Evolutionary conservation across 1,140 invertebrate genomes (phyloP).

Genomic region (Lordiphosa mommai): DNA sequence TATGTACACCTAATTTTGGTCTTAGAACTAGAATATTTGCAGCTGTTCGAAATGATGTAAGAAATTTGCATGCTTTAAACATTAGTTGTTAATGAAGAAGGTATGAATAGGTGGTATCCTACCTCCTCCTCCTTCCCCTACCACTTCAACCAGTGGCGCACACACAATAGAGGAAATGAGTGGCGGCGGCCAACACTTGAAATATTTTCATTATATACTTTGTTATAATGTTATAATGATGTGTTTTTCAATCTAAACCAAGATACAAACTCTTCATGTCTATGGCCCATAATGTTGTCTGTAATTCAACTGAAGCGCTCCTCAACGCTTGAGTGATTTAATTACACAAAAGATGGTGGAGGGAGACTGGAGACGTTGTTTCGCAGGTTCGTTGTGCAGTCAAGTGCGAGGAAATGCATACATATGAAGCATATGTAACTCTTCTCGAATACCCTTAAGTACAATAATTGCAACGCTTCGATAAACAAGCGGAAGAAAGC

Average conservation of each 20-base stretch:
- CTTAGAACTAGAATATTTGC: slow-evolving; percentile 37
- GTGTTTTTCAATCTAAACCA: slow-evolving; percentile 47
- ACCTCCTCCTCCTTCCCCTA: too few species aligned
- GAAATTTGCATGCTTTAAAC: slow-evolving; percentile 21
- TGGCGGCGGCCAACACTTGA: slow-evolving; percentile 32
- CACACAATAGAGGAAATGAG: slow-evolving; percentile 6
- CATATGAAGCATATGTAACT: slow-evolving; percentile 23
- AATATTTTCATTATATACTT: slow-evolving; percentile 39
- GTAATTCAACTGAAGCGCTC: slow-evolving; percentile 25
- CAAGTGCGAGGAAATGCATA: slow-evolving; percentile 71
- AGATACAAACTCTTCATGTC: slow-evolving; percentile 21
- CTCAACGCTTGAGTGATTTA: slow-evolving; percentile 72
- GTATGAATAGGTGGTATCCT: slow-evolving; percentile 4
- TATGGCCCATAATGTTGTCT: slow-evolving; percentile 6
- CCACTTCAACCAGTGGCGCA: slow-evolving; percentile 11
- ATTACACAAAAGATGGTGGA: slow-evolving; percentile 52
- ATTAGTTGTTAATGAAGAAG: slow-evolving; percentile 2
- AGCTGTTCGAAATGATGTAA: slow-evolving; percentile 25
- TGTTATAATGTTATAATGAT: slow-evolving; percentile 65
- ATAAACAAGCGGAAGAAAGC: slow-evolving; percentile 69
- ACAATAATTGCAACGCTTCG: slow-evolving; percentile 72
- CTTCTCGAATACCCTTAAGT: slow-evolving; percentile 35
- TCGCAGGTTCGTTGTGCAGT: slow-evolving; percentile 44
- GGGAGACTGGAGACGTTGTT: not conserved
- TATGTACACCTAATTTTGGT: slow-evolving; percentile 38